These are phyloP conservation scores for Pachymerium ferrugineum DNA, from an alignment of 2,888 invertebrate genomes.

Conservation along the genomic window DNA sequence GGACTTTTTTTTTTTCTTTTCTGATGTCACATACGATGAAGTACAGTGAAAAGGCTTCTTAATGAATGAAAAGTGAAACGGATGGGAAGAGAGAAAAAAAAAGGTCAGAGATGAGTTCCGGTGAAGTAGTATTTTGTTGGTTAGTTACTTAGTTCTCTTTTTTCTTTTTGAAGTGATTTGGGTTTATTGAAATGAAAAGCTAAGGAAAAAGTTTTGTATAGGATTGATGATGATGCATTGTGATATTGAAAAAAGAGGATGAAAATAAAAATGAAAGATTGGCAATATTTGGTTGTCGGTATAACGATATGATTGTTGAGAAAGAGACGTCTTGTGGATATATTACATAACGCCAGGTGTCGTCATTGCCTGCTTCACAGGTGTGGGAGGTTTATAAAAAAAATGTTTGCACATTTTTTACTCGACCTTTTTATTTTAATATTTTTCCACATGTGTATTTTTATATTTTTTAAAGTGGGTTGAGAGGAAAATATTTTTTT, in stretches of 20 bases:
- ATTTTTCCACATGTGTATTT: neutral
- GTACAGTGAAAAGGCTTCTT: neutral
- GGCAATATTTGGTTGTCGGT: neutral
- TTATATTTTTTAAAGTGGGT: too few relatives aligned
- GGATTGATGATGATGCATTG: conserved; percentile 4
- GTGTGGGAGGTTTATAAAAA: neutral
- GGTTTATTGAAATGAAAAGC: neutral
- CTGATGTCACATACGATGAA: too few relatives aligned
- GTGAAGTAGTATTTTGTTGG: too few relatives aligned
- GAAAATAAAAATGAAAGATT: neutral
- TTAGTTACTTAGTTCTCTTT: too few relatives aligned
- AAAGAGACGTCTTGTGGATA: neutral
- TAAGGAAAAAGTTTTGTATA: neutral
- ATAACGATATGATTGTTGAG: conserved; percentile 11
- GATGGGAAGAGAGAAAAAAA: too few relatives aligned
- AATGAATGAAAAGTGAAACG: neutral
- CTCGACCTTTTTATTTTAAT: neutral
- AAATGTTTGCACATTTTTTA: neutral
- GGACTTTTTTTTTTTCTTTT: too few relatives aligned
- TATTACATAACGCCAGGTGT: conserved; percentile 11
- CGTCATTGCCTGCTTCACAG: conserved; percentile 1
- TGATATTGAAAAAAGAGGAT: neutral
- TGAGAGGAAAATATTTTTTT: neutral
- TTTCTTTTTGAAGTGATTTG: neutral
- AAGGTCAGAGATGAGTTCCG: too few relatives aligned